Evolutionary conservation across 2,797 vertebrate genomes (phyloP), one percentile per base, ranked within the genome.

Genomic region (Acanthiza pusilla): DNA sequence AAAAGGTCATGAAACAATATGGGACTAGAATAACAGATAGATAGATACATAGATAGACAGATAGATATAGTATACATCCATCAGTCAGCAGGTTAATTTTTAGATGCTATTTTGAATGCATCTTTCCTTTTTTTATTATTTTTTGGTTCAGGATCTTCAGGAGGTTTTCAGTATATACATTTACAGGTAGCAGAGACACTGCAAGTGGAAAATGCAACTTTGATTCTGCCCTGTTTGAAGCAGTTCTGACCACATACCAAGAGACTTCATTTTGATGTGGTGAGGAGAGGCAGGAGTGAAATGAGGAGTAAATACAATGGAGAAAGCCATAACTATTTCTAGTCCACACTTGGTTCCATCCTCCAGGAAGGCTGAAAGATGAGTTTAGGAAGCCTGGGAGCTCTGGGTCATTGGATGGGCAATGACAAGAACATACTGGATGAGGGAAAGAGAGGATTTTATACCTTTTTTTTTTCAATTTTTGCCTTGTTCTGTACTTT

Each of bases 391-490:
- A 17, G 13, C 9, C 50, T 67, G 32, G 40, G 50, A 80, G 8
- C 12, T 71, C 38, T 40, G 21, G 7, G 18, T 75, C 7, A 1
- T 32, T 75, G n/a, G 8, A 53, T 0, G 1, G 13, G 3, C 21
- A 40, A 61, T 66, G 51, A 29, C 22, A 83, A 71, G 32, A 67
- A 38, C 20, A 43, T 42, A 22, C 13, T 62, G 47, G 30, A 62
- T 22, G 14, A 78, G n/a, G 18, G 13, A 87, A 89, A 62, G 21
- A 61, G 25, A 57, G 29, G 26, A 57, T 72, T 86, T 81, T 51
- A 16, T 21, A 72, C 8, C 4, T 11, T 40, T 20, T 7, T 51
- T 48, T 60, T 60, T n/a, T 13, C 13, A 67, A 25, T 16, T 91
- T 82, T 72, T 79, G 23, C 29, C 36, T 89, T 55, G 12, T 17